phyloP scores from a whole-genome alignment of 2,797 vertebrate species.

The Furcifer pardalis region DNA sequence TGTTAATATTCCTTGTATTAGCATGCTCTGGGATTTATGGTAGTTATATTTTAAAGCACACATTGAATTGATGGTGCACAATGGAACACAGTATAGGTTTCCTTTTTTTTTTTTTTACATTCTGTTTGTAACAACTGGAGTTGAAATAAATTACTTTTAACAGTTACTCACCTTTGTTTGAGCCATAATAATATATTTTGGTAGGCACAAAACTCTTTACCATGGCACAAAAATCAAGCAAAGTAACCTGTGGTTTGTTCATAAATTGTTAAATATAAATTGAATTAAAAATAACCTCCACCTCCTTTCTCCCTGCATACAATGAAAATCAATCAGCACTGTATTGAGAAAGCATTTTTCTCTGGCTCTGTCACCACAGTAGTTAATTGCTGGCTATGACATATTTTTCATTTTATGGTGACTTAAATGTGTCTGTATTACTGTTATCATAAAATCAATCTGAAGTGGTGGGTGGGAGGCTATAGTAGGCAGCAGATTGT shows the following conservation, averaged over 20 bases:
- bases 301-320: background rate
- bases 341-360: background rate
- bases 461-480: constrained; percentile 15
- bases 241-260: background rate
- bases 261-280: background rate
- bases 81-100: background rate
- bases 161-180: background rate
- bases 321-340: background rate
- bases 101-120: background rate
- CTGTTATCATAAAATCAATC: constrained; percentile 28
- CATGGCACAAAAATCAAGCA: background rate
- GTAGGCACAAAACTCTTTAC: background rate
- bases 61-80: background rate
- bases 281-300: background rate
- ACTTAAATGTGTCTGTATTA: constrained; percentile 21
- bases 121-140: background rate
- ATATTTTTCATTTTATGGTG: constrained; percentile 32
- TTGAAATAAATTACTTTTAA: constrained; percentile 5
- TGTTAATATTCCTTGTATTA: background rate
- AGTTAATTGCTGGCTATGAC: constrained; percentile 1
- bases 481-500: background rate
- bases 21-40: background rate
- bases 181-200: background rate
- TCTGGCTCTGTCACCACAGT: background rate
- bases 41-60: background rate